Evolutionary conservation across 2,797 vertebrate species (phyloP), one percentile per base, ranked within the genome.

Genomic region (Prionace glauca): DNA sequence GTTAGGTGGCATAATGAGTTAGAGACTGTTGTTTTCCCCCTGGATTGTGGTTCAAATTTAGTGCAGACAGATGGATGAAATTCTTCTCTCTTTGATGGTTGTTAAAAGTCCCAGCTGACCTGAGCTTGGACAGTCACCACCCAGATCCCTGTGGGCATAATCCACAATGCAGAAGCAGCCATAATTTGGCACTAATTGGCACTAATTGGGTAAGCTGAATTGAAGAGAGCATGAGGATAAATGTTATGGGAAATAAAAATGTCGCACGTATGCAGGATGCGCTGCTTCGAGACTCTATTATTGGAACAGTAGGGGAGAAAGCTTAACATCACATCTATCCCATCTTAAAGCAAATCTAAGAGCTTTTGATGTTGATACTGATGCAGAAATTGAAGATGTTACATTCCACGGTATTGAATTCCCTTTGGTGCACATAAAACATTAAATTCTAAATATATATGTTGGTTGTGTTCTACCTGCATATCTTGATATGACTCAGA

Each of bases 191-290:
- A 95, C 71, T 91, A 91, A 91, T 91, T 91, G 88, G 88, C 88
- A 65, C 88, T 95, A 95, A 95, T 95, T 77, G 93, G 69, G 72
- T 95, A 77, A 95, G 69, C 93, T 95, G 72, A 77, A 72, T 95
- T 26, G 14, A 77, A 77, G 45, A n/a, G 45, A 95, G 69, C 93
- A 95, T 60, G 72, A 56, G 93, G 45, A 95, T 77, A 95, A 77
- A 95, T 95, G 93, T 72, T 95, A 72, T 95, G 93, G 93, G 93
- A 95, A 95, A 95, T 95, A 77, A 95, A 95, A 95, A 95, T 95
- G 72, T 95, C 93, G 77, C 72, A n/a, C 36, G n/a, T 72, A 60
- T 95, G 71, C 71, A 95, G 26, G 69, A 77, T 77, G 71, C 71
- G 71, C 65, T 95, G 93, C 93, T 77, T 77, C 32, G 26, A 95